phyloP scores from a whole-genome alignment of 2,797 vertebrate species.

The Argentina silus region DNA sequence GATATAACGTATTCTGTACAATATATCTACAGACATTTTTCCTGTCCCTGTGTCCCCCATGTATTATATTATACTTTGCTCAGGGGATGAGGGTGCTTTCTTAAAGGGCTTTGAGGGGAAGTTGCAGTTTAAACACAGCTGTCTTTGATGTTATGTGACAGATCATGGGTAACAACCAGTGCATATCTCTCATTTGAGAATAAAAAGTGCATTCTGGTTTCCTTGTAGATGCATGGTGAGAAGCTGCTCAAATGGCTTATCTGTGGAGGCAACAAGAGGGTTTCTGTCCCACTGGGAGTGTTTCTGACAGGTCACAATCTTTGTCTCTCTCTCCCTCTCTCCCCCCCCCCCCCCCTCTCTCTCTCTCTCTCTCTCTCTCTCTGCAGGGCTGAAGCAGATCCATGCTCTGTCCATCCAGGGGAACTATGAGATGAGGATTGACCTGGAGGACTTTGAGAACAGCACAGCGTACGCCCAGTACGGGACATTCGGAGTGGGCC shows the following conservation, averaged over 20 bases:
- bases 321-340: neutral
- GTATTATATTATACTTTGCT: neutral
- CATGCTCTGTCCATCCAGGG: constrained; percentile 92
- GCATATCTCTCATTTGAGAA: neutral
- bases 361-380: neutral
- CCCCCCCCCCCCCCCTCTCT: neutral
- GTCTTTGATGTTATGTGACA: neutral
- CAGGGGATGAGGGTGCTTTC: neutral
- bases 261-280: neutral
- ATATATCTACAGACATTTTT: no score
- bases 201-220: neutral
- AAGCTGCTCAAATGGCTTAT: neutral
- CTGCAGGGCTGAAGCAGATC: constrained; percentile 88
- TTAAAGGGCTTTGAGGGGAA: neutral
- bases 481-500: constrained; percentile 88
- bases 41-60: neutral
- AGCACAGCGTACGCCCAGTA: constrained; percentile 92
- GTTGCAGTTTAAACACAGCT: neutral
- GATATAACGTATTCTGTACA: no score
- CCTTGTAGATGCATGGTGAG: neutral
- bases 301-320: neutral
- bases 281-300: neutral
- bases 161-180: neutral
- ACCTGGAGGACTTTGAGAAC: constrained; percentile 96
- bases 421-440: constrained; percentile 92